A percentile compares a stretch with the other conserved stretches of the same genome.
phyloP scores from a whole-genome alignment of 2,888 invertebrate species.

The Chaitophorus viminalis region DNA sequence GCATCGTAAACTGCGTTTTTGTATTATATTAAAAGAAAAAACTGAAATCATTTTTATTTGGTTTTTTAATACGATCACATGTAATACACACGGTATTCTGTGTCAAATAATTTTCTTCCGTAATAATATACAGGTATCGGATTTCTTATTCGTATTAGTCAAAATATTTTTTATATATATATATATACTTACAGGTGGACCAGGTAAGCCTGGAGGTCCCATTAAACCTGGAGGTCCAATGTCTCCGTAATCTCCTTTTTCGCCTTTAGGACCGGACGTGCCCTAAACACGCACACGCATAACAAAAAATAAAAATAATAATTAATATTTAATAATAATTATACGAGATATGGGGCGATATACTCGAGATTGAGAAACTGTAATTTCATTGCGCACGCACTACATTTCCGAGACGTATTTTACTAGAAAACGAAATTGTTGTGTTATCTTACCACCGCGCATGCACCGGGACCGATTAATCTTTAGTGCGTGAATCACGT shows the following conservation, averaged over 20 bases:
- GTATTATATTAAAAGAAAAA: background rate
- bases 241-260: conserved; percentile 88
- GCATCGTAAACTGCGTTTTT: background rate
- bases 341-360: background rate
- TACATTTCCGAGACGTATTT: background rate
- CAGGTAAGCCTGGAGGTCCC: conserved; percentile 87
- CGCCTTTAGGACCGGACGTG: conserved; percentile 85
- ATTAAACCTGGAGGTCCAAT: conserved; percentile 93
- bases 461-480: background rate
- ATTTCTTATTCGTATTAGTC: background rate
- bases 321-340: background rate
- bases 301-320: conserved; percentile 63
- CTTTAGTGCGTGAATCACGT: background rate
- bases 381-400: background rate
- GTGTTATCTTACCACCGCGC: background rate
- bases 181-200: conserved; percentile 71
- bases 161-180: too few relatives aligned
- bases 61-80: background rate
- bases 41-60: background rate
- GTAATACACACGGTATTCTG: background rate
- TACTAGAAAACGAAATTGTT: background rate
- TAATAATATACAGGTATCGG: background rate
- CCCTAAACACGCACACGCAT: conserved; percentile 70
- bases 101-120: background rate
- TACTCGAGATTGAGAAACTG: background rate